Conservation (phyloP, 2,888 invertebrate species). For the Melikaiella ostensackeni region DNA sequence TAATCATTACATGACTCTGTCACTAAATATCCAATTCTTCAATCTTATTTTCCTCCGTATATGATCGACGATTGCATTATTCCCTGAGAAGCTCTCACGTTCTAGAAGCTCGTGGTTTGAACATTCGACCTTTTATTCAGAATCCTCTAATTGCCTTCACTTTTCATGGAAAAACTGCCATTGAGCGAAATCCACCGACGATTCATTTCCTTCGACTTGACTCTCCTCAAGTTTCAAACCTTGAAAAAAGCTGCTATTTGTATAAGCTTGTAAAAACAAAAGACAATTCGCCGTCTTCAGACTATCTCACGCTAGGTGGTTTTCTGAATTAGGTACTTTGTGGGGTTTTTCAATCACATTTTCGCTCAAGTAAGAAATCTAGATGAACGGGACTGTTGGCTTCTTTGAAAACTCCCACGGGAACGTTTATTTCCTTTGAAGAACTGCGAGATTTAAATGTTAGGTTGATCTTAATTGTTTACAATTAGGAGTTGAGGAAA, state of each 20-base stretch:
- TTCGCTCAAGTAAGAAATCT: constrained; percentile 13
- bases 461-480: constrained; percentile 9
- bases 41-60: too few species aligned
- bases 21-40: too few species aligned
- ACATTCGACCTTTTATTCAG: background rate
- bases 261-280: constrained; percentile 4
- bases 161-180: background rate
- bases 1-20: too few species aligned
- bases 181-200: background rate
- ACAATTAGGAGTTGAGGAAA: background rate
- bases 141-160: background rate
- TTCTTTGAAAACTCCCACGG: constrained; percentile 17
- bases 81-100: constrained; percentile 10
- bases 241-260: background rate
- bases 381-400: background rate
- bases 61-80: constrained; percentile 48
- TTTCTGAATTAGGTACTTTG: constrained; percentile 8
- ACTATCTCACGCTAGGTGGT: constrained; percentile 20
- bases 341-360: constrained; percentile 8
- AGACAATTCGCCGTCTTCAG: constrained; percentile 8
- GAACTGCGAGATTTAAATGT: constrained; percentile 15
- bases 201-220: background rate
- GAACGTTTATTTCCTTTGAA: background rate
- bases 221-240: background rate
- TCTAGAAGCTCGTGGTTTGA: background rate